A percentile compares a stretch with the other conserved stretches of the same genome.
These are phyloP conservation scores for Druon quercuslanigerum DNA, from an alignment of 1,140 invertebrate genomes.

Conservation along the genomic window DNA sequence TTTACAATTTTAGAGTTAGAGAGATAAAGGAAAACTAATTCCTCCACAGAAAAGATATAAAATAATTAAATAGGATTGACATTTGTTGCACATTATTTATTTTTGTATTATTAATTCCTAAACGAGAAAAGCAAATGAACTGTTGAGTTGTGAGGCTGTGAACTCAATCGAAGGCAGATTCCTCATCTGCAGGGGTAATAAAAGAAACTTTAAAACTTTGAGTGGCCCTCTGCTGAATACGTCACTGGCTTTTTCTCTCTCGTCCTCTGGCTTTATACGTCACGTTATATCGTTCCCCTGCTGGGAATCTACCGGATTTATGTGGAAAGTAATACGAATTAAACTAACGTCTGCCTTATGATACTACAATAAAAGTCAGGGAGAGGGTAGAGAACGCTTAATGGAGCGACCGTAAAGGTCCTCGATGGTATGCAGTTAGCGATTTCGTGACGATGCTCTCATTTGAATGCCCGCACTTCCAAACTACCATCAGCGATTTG, in stretches of 20 bases:
- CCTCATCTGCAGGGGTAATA: neutral
- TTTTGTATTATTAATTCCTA: neutral
- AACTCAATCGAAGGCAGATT: neutral
- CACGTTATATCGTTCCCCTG: constrained; percentile 57
- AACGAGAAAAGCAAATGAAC: neutral
- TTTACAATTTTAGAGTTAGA: too few species aligned
- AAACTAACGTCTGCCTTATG: constrained; percentile 68
- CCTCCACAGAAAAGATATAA: too few species aligned
- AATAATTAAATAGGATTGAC: too few species aligned
- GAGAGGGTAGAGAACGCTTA: constrained; percentile 42
- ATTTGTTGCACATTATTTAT: too few species aligned
- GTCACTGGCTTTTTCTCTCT: constrained; percentile 32
- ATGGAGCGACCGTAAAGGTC: constrained; percentile 2
- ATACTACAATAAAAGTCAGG: constrained; percentile 57
- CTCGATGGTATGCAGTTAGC: neutral
- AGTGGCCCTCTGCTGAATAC: neutral
- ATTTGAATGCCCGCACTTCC: neutral
- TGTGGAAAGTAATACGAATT: constrained; percentile 70
- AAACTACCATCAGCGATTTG: constrained; percentile 8
- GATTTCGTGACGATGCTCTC: neutral
- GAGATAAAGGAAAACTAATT: too few species aligned
- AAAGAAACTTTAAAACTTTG: neutral
- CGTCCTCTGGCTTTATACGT: constrained; percentile 59
- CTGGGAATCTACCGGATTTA: constrained; percentile 66
- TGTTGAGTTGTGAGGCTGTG: neutral